Evolutionary conservation across 1,140 invertebrate genomes (phyloP).

Genomic region (Leptinotarsa undecemlineata): DNA sequence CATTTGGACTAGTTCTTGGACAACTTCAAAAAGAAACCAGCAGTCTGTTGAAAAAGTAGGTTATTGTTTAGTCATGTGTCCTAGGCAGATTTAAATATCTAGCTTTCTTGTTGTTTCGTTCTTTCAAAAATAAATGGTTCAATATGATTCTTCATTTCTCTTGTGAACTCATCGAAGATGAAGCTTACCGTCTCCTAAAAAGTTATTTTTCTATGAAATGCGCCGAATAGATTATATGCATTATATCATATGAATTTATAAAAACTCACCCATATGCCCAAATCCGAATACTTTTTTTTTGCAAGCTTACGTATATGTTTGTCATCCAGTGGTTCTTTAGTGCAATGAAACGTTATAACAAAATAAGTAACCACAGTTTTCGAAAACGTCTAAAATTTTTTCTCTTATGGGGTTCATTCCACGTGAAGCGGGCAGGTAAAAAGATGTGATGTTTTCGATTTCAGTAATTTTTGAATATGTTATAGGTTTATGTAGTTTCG

Average conservation of each 20-base stretch:
- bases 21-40: constrained; percentile 7
- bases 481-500: too few relatives aligned
- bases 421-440: too few relatives aligned
- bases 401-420: constrained; percentile 68
- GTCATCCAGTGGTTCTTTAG: constrained; percentile 77
- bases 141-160: constrained; percentile 69
- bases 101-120: constrained; percentile 75
- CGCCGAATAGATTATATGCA: not conserved
- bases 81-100: constrained; percentile 85
- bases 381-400: constrained; percentile 76
- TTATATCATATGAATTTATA: not conserved
- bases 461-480: too few relatives aligned
- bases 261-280: constrained; percentile 73
- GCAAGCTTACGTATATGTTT: constrained; percentile 63
- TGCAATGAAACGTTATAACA: constrained; percentile 93
- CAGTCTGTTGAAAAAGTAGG: not conserved
- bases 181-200: constrained; percentile 83
- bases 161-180: constrained; percentile 81
- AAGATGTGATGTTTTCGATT: too few relatives aligned
- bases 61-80: constrained; percentile 48
- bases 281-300: constrained; percentile 58
- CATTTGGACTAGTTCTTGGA: not conserved
- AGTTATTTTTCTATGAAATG: not conserved
- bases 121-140: constrained; percentile 90
- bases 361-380: constrained; percentile 85